These are phyloP conservation scores for Brachylomia viminalis DNA, from an alignment of 2,888 invertebrate species.

Conservation along the genomic window DNA sequence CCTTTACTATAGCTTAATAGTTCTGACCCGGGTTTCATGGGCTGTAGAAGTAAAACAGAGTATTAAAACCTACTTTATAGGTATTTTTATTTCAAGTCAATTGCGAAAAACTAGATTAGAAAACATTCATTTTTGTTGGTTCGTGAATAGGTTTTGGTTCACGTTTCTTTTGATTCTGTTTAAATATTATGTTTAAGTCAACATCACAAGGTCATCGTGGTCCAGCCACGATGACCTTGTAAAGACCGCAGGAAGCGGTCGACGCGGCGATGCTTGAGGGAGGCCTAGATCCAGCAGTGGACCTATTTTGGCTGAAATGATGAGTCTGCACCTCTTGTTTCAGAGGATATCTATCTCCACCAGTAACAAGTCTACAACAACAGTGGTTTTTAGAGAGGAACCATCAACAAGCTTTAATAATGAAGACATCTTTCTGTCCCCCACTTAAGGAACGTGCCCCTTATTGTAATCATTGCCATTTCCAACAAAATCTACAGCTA, in stretches of 20 bases:
- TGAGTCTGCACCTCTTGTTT: neutral
- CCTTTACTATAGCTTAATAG: slow-evolving; percentile 25
- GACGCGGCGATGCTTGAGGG: neutral
- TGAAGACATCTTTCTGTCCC: slow-evolving; percentile 28
- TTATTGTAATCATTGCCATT: slow-evolving; percentile 38
- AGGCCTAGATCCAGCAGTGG: neutral
- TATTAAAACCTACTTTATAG: slow-evolving; percentile 14
- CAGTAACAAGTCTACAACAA: neutral
- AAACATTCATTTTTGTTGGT: neutral
- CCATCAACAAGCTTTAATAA: slow-evolving; percentile 5
- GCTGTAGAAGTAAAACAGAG: slow-evolving; percentile 6
- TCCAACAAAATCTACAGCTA: slow-evolving; percentile 43
- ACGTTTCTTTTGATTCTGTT: neutral
- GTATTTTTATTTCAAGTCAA: neutral
- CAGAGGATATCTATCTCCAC: neutral
- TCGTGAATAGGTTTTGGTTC: neutral
- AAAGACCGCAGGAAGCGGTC: too few species aligned
- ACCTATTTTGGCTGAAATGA: neutral
- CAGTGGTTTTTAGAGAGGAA: neutral
- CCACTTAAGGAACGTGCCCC: slow-evolving; percentile 25
- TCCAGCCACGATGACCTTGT: neutral
- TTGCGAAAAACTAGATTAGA: neutral
- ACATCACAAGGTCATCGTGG: too few species aligned
- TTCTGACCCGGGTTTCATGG: slow-evolving; percentile 32
- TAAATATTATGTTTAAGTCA: neutral